Evolutionary conservation across 2,113 vertebrate species (phyloP).

Genomic region (Polypterus bichir): DNA sequence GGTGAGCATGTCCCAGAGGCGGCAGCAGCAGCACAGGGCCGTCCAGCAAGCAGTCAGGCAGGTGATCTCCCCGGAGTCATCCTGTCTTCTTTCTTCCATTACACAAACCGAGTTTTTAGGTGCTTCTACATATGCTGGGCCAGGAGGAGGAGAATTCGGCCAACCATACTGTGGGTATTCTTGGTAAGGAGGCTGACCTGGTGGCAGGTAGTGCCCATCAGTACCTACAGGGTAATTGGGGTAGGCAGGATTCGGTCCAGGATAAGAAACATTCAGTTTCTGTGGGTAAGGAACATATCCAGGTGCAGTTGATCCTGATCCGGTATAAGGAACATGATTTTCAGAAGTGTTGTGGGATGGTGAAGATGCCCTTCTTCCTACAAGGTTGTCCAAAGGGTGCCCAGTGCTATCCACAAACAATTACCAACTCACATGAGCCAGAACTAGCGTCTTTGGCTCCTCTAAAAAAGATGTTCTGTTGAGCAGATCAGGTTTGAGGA

Average conservation of each 20-base stretch:
- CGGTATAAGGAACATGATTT: constrained; percentile 75
- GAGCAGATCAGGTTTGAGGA: no score
- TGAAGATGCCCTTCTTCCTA: constrained; percentile 26
- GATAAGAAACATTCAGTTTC: constrained; percentile 44
- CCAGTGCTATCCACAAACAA: no score
- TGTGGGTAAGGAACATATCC: constrained; percentile 62
- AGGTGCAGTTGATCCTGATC: constrained; percentile 60
- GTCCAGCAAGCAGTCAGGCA: constrained; percentile 76
- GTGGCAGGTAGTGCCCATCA: constrained; percentile 58
- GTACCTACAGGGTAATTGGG: constrained; percentile 52
- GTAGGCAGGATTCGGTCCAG: constrained; percentile 41
- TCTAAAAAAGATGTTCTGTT: no score
- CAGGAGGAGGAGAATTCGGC: constrained; percentile 66
- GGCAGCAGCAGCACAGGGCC: constrained; percentile 72
- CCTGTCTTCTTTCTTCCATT: constrained; percentile 63
- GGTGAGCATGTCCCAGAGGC: constrained; percentile 76
- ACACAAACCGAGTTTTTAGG: constrained; percentile 91
- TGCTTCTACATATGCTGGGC: constrained; percentile 60
- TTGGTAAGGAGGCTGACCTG: constrained; percentile 66
- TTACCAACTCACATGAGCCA: no score
- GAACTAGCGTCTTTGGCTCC: no score
- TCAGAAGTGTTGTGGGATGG: constrained; percentile 63
- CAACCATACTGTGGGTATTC: constrained; percentile 62
- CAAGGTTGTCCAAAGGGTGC: no score
- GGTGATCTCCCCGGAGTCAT: constrained; percentile 48